phyloP scores from a whole-genome alignment of 2,888 invertebrate species.

The Platynereis dumerilii region DNA sequence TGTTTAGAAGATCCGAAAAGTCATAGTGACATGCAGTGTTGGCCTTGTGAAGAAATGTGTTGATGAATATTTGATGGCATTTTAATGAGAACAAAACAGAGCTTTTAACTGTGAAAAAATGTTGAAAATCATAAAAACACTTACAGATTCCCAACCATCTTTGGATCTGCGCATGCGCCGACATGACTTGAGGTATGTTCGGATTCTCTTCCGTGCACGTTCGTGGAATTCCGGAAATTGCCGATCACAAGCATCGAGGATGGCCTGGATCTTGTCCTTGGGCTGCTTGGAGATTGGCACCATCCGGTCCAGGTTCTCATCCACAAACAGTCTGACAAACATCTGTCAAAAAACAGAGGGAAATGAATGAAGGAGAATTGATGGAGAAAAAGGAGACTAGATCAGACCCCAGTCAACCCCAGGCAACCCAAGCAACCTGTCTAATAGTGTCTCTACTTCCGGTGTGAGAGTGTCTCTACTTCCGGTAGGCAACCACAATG shows the following conservation, averaged over 20 bases:
- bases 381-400: not conserved
- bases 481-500: no score
- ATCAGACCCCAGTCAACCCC: not conserved
- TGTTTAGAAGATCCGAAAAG: no score
- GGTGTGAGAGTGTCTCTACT: no score
- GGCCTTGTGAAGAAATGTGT: no score
- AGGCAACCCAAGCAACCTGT: not conserved
- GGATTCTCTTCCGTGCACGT: constrained; percentile 89
- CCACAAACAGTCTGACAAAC: constrained; percentile 96
- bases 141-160: constrained; percentile 90
- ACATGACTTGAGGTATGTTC: constrained; percentile 95
- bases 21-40: no score
- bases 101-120: no score
- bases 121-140: no score
- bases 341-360: constrained; percentile 71
- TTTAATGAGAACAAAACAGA: no score
- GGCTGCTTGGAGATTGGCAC: constrained; percentile 97
- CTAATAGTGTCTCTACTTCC: no score
- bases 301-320: constrained; percentile 94
- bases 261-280: constrained; percentile 96
- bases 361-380: not conserved
- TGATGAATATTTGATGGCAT: no score
- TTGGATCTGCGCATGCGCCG: constrained; percentile 90
- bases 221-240: constrained; percentile 97
- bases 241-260: constrained; percentile 94